Evolutionary conservation across 2,797 vertebrate genomes (phyloP).

Genomic region (Phaenicophaeus curvirostris): DNA sequence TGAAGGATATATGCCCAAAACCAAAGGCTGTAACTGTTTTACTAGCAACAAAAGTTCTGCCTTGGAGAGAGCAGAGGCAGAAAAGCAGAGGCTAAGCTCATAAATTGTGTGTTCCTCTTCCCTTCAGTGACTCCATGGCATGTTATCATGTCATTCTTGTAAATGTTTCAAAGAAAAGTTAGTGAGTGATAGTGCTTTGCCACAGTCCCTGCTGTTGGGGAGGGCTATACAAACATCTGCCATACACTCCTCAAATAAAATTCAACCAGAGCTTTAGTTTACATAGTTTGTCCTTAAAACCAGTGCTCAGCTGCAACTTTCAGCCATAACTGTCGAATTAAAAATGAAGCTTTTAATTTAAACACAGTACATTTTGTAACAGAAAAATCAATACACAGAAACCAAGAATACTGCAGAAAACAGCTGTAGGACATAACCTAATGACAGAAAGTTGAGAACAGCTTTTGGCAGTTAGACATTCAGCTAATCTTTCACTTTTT

Average conservation of each 20-base stretch:
- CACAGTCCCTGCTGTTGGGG: neutral
- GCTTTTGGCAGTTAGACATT: constrained; percentile 19
- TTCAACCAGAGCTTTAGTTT: neutral
- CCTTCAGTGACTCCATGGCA: neutral
- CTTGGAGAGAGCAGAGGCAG: neutral
- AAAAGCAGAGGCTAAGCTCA: neutral
- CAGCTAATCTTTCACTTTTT: constrained; percentile 4
- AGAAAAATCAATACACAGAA: constrained; percentile 45
- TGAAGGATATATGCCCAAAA: neutral
- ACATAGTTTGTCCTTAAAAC: neutral
- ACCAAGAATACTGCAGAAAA: neutral
- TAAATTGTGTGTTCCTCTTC: neutral
- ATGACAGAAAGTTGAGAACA: constrained; percentile 28
- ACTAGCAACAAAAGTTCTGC: neutral
- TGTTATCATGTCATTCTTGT: neutral
- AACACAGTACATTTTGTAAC: constrained; percentile 55
- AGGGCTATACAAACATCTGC: constrained; percentile 16
- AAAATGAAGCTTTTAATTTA: constrained; percentile 37
- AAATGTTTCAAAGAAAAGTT: neutral
- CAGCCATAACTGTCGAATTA: neutral
- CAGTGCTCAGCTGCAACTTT: neutral
- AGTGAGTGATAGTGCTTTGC: neutral
- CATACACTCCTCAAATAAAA: neutral
- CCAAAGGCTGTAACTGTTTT: neutral
- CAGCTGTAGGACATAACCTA: constrained; percentile 43